Evolutionary conservation across 2,113 vertebrate genomes (phyloP).

Genomic region (Brachyhypopomus occidentalis): DNA sequence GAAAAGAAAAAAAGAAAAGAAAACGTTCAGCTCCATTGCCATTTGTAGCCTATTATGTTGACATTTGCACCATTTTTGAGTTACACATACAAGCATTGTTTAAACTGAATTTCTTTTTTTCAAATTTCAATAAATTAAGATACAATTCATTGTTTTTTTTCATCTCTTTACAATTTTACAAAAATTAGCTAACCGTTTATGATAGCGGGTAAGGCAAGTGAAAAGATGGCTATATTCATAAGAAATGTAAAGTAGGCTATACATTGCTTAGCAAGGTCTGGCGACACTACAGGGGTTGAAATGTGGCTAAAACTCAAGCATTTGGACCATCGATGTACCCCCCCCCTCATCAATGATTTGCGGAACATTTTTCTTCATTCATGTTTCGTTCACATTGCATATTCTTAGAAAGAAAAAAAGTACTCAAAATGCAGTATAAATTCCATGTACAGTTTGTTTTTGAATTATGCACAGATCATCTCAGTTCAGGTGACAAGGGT

Average conservation of each 20-base stretch:
- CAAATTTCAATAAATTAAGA: constrained; percentile 95
- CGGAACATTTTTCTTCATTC: constrained; percentile 19
- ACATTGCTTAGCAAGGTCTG: constrained; percentile 49
- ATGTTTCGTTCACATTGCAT: constrained; percentile 38
- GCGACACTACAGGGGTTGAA: constrained; percentile 41
- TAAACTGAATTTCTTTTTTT: constrained; percentile 80
- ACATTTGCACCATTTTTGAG: constrained; percentile 88
- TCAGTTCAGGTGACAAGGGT: not conserved
- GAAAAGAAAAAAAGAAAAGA: constrained; percentile 76
- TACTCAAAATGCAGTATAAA: not conserved
- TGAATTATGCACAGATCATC: not conserved
- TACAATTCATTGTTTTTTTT: constrained; percentile 77
- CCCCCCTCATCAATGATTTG: not conserved
- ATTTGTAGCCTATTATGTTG: constrained; percentile 86
- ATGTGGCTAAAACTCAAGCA: constrained; percentile 41
- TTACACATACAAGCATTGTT: constrained; percentile 96
- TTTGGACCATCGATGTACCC: not conserved
- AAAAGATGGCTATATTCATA: constrained; percentile 79
- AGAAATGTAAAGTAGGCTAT: constrained; percentile 65
- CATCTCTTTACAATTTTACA: constrained; percentile 53
- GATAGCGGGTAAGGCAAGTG: constrained; percentile 93
- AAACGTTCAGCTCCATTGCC: constrained; percentile 91
- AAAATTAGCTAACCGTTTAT: constrained; percentile 83
- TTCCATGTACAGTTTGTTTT: not conserved
- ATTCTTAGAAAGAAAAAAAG: constrained; percentile 7